Conservation (phyloP, 2,113 vertebrate species). For the Hipposideros armiger region DNA sequence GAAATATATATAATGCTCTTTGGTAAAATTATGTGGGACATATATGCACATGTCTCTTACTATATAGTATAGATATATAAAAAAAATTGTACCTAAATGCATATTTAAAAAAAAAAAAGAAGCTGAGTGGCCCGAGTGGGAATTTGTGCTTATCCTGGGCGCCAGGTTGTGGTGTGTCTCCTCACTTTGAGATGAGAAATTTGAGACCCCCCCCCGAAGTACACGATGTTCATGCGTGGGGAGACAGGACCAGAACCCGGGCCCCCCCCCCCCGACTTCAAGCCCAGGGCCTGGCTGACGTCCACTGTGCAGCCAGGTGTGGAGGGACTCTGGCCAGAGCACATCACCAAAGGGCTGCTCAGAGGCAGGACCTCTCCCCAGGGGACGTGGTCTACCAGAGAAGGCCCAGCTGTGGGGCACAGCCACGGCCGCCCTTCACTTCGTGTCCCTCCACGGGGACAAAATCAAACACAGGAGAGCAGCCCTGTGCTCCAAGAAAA, state of each 20-base stretch:
- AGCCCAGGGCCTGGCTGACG: not conserved
- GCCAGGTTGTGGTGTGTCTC: not conserved
- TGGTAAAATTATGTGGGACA: not conserved
- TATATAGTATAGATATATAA: too few species aligned
- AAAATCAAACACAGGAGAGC: not conserved
- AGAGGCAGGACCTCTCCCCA: not conserved
- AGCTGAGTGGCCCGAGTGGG: not conserved
- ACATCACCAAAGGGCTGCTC: accelerated
- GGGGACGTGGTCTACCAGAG: not conserved
- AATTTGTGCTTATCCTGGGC: not conserved
- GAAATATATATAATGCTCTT: not conserved
- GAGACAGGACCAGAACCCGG: not conserved
- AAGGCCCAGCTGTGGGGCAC: not conserved
- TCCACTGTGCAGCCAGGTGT: too few species aligned
- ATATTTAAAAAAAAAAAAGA: not conserved
- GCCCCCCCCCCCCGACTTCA: not conserved
- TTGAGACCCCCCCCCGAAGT: too few species aligned
- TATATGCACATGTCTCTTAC: not conserved
- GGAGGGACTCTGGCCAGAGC: not conserved
- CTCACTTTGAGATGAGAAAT: too few species aligned
- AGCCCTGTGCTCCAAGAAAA: too few species aligned
- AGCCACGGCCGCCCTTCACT: not conserved
- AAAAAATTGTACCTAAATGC: not conserved
- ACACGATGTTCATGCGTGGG: not conserved
- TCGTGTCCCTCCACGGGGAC: accelerated